Evolutionary conservation across 2,797 vertebrate genomes (phyloP).

Genomic region (Mus minutoides): DNA sequence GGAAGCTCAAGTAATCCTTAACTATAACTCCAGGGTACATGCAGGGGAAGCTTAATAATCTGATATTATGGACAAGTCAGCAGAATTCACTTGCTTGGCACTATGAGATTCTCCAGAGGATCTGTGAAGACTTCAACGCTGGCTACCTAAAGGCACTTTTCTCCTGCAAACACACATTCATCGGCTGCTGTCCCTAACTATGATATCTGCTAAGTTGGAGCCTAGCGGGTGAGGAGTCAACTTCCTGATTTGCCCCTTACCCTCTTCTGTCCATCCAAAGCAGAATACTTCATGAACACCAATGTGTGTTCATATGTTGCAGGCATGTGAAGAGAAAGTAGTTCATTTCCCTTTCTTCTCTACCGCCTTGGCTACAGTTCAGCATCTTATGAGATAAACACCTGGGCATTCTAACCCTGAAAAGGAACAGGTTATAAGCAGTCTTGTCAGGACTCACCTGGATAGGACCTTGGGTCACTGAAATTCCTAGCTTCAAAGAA

Average conservation of each 20-base stretch:
- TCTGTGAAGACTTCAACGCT: not conserved
- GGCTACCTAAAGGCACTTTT: not conserved
- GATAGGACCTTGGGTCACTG: not conserved
- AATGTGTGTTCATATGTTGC: not conserved
- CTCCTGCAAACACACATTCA: not conserved
- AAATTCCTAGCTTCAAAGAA: not conserved
- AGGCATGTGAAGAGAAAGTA: not conserved
- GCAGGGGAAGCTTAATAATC: not conserved
- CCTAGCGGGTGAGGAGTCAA: not conserved
- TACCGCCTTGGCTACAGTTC: not conserved
- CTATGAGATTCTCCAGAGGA: not conserved
- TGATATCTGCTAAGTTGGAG: not conserved
- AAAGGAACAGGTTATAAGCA: not conserved
- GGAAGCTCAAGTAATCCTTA: conserved; percentile 43
- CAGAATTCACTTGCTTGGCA: not conserved
- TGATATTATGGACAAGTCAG: not conserved
- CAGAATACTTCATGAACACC: not conserved
- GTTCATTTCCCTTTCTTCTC: not conserved
- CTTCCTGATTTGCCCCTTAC: not conserved
- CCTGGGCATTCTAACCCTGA: not conserved
- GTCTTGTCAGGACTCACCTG: not conserved
- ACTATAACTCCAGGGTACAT: not conserved
- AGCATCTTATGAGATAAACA: not conserved
- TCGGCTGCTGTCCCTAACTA: not conserved
- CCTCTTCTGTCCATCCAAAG: not conserved